A percentile compares a stretch with the other conserved stretches of the same genome.
Evolutionary conservation across 2,113 vertebrate species (phyloP).

Genomic region (Lanius collurio): DNA sequence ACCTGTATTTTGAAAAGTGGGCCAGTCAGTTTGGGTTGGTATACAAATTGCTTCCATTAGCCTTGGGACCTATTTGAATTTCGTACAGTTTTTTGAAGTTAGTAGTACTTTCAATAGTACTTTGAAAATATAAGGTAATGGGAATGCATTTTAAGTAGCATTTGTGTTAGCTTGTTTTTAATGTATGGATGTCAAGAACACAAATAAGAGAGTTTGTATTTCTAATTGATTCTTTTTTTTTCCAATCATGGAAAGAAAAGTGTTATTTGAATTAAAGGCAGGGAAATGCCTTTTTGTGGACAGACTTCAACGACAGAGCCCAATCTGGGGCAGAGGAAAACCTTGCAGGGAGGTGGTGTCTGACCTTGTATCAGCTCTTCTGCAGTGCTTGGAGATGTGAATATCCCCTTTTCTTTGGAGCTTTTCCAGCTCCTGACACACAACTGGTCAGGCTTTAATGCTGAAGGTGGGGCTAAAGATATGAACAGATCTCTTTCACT

Average conservation of each 20-base stretch:
- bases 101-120: slow-evolving; percentile 74
- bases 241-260: neutral
- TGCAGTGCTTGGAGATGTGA: neutral
- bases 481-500: neutral
- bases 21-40: slow-evolving; percentile 85
- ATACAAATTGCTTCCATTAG: slow-evolving; percentile 88
- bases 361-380: neutral
- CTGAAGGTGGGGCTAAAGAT: neutral
- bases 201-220: slow-evolving; percentile 65
- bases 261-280: neutral
- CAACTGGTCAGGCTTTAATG: neutral
- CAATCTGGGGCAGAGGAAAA: neutral
- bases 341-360: neutral
- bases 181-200: slow-evolving; percentile 70
- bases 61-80: slow-evolving; percentile 87
- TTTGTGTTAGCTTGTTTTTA: slow-evolving; percentile 73
- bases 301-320: neutral
- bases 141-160: slow-evolving; percentile 78
- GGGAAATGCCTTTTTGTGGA: neutral
- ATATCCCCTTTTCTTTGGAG: neutral
- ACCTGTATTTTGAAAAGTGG: slow-evolving; percentile 86
- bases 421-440: neutral
- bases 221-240: slow-evolving; percentile 43
- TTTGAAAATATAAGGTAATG: slow-evolving; percentile 81
- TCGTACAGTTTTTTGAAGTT: slow-evolving; percentile 81